These are phyloP conservation scores for Siniperca undulata DNA, from an alignment of 2,797 vertebrate genomes.

Conservation along the genomic window DNA sequence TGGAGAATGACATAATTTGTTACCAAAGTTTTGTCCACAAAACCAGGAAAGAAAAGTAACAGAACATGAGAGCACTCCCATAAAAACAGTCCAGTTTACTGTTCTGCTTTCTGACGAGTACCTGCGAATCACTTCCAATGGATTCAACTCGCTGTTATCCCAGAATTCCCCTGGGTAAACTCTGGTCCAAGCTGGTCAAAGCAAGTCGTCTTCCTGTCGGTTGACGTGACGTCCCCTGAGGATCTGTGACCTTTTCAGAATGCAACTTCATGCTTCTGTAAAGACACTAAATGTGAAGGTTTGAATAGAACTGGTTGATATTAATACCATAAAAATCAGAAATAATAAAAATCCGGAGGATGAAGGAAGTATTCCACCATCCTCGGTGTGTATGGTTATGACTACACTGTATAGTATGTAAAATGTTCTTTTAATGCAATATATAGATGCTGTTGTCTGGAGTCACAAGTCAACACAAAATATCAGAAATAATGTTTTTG, in stretches of 20 bases:
- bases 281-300: neutral
- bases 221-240: constrained; percentile 7
- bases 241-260: constrained; percentile 39
- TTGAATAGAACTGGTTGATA: neutral
- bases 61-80: neutral
- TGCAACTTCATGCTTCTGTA: neutral
- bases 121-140: neutral
- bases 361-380: neutral
- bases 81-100: neutral
- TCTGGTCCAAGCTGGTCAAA: neutral
- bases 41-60: no score
- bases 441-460: neutral
- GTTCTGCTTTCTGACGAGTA: neutral
- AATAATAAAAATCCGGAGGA: neutral
- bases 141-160: neutral
- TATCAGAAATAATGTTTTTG: neutral
- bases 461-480: neutral
- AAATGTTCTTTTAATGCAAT: neutral
- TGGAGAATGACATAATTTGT: no score
- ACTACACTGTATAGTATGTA: neutral
- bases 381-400: neutral
- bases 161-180: neutral
- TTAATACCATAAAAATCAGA: neutral
- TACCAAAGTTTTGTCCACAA: neutral
- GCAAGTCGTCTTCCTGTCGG: neutral